Conservation (phyloP, 2,797 vertebrate species). For the Poeciliopsis turneri region DNA sequence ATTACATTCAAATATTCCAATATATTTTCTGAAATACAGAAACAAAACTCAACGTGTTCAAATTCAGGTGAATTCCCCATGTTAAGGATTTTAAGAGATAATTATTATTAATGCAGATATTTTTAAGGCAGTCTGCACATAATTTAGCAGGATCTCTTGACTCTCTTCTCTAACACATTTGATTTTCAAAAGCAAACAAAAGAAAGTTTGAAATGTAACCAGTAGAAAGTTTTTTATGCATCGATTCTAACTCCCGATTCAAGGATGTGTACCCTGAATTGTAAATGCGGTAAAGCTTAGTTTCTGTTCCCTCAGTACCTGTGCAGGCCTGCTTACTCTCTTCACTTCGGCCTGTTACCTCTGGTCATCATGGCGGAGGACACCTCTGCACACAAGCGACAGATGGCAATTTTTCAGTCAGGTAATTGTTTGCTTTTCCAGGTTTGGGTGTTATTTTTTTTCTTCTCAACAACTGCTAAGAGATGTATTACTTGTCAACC, state of each 20-base stretch:
- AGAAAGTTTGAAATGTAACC: not conserved
- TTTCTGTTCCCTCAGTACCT: conserved; percentile 75
- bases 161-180: not conserved
- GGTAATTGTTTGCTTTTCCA: conserved; percentile 74
- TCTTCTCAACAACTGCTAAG: not conserved
- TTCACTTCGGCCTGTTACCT: conserved; percentile 82
- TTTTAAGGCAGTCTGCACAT: not conserved
- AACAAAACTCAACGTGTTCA: no score
- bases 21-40: not conserved
- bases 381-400: conserved; percentile 67
- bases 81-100: not conserved
- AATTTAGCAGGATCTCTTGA: not conserved
- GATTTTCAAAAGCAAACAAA: not conserved
- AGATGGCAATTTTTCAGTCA: conserved; percentile 81
- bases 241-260: not conserved
- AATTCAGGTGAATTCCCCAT: no score
- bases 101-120: not conserved
- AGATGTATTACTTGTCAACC: conserved; percentile 31
- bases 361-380: conserved; percentile 73
- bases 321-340: conserved; percentile 84
- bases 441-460: not conserved
- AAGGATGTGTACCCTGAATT: not conserved
- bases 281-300: not conserved
- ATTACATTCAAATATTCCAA: not conserved
- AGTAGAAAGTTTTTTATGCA: not conserved